Percentiles rank a stretch among this genome's conserved stretches.
Evolutionary conservation across 2,797 vertebrate species (phyloP).

Genomic region (Lepidocolaptes lacrymiger): DNA sequence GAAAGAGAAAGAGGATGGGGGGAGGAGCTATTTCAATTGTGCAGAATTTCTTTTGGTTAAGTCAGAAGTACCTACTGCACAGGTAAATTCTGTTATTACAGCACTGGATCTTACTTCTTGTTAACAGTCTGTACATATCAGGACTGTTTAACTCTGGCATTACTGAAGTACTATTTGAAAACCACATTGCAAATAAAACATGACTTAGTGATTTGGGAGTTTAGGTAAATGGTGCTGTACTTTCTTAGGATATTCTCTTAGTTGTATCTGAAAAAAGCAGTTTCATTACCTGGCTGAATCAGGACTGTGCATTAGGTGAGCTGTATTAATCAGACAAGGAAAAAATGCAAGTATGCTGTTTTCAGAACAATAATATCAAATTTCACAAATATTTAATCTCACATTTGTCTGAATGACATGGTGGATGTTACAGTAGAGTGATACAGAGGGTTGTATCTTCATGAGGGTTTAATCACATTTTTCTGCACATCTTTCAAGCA

Average conservation of each 20-base stretch:
- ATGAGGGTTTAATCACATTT: neutral
- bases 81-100: neutral
- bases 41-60: neutral
- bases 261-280: slow-evolving; percentile 26
- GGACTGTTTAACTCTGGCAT: neutral
- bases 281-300: neutral
- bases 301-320: neutral
- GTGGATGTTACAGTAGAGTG: neutral
- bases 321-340: slow-evolving; percentile 10
- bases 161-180: neutral
- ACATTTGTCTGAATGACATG: neutral
- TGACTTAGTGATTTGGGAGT: neutral
- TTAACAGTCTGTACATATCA: neutral
- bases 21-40: neutral
- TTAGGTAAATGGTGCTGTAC: neutral
- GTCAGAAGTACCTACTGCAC: neutral
- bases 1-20: neutral
- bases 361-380: neutral
- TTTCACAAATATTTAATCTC: neutral
- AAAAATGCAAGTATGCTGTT: neutral
- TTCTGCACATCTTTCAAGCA: neutral
- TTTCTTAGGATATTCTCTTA: neutral
- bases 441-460: neutral
- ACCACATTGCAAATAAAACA: neutral
- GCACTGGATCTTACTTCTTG: neutral